phyloP scores from a whole-genome alignment of 2,797 vertebrate species.

The Margarornis squamiger region DNA sequence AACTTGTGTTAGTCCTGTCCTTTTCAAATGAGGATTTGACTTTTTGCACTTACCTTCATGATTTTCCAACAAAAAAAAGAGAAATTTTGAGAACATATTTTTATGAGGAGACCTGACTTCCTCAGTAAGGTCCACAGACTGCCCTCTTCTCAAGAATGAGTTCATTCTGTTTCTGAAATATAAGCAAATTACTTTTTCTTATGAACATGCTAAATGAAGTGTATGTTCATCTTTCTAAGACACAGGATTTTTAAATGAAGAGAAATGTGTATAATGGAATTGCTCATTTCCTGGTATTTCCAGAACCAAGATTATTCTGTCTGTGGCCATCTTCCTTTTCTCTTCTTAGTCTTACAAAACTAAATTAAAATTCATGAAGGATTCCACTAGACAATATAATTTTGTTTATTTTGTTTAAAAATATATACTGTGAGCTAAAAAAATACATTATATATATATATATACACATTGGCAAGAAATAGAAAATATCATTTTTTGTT shows the following conservation, averaged over 20 bases:
- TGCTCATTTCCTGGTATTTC: background rate
- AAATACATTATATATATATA: background rate
- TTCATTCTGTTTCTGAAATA: background rate
- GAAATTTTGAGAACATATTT: background rate
- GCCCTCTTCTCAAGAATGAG: background rate
- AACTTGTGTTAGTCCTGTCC: background rate
- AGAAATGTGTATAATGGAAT: background rate
- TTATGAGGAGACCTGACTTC: background rate
- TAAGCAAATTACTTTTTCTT: background rate
- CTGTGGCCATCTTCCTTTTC: background rate
- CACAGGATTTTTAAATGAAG: background rate
- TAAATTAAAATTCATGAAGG: background rate
- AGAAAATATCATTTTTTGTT: background rate
- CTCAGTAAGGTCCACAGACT: background rate
- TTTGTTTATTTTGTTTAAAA: slow-evolving; percentile 58
- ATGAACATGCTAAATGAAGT: background rate
- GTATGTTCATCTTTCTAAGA: background rate
- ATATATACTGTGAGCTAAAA: slow-evolving; percentile 51
- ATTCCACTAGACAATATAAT: background rate
- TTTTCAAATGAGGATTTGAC: background rate
- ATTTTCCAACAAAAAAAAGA: background rate
- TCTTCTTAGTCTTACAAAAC: background rate
- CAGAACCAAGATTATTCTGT: background rate
- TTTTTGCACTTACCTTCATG: background rate
- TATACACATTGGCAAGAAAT: background rate